phyloP scores from a whole-genome alignment of 2,797 vertebrate species.

The Denticeps clupeoides region DNA sequence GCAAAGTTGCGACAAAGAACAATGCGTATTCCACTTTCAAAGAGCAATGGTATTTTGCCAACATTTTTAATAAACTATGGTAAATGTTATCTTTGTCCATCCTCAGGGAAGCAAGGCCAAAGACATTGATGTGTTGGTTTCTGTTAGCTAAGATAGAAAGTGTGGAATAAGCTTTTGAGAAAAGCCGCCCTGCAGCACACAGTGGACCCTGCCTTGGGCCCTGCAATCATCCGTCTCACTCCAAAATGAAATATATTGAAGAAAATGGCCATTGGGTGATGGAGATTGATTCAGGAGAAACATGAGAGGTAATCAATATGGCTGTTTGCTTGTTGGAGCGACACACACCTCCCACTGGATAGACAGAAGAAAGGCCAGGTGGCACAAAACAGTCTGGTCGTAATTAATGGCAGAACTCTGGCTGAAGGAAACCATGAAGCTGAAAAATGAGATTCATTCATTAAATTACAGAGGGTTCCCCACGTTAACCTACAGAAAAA shows the following conservation, averaged over 20 bases:
- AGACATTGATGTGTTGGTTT: slow-evolving; percentile 37
- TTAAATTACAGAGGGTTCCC: neutral
- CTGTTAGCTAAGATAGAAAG: slow-evolving; percentile 33
- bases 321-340: slow-evolving; percentile 37
- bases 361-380: slow-evolving; percentile 31
- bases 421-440: slow-evolving; percentile 32
- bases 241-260: slow-evolving; percentile 44
- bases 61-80: slow-evolving; percentile 42
- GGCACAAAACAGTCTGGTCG: slow-evolving; percentile 25
- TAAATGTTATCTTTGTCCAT: slow-evolving; percentile 42
- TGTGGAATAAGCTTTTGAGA: slow-evolving; percentile 35
- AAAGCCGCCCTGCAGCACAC: slow-evolving; percentile 27
- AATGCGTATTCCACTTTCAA: too few species aligned
- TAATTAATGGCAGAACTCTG: slow-evolving; percentile 49
- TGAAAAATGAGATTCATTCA: slow-evolving; percentile 20
- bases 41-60: slow-evolving; percentile 21
- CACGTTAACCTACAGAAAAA: neutral
- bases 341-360: slow-evolving; percentile 31
- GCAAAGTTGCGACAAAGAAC: too few species aligned
- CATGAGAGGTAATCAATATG: slow-evolving; percentile 54
- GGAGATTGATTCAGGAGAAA: slow-evolving; percentile 56
- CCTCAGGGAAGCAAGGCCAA: slow-evolving; percentile 16
- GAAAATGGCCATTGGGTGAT: slow-evolving; percentile 51
- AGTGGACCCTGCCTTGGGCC: slow-evolving; percentile 17
- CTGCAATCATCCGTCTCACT: slow-evolving; percentile 39